Percentiles rank a stretch among this genome's conserved stretches.
phyloP scores from a whole-genome alignment of 64 coral and sea anemone genomes.

The Astreopora myriophthalma region DNA sequence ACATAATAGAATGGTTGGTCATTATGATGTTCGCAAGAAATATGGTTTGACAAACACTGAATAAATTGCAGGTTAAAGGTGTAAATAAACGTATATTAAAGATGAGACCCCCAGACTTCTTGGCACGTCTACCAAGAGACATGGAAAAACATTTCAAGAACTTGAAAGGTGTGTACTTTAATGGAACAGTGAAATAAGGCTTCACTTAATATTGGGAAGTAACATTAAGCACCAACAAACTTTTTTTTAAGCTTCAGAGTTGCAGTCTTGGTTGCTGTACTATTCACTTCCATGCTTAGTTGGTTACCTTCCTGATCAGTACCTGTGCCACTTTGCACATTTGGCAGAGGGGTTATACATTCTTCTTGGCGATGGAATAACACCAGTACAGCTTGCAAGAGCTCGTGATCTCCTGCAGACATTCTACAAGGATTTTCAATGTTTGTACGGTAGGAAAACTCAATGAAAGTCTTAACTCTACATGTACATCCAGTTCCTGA shows the following conservation, averaged over 20 bases:
- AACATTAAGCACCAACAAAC: background rate
- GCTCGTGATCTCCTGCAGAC: background rate
- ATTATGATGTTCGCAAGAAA: too few species aligned
- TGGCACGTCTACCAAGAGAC: slow-evolving; percentile 59
- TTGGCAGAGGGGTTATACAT: slow-evolving; percentile 32
- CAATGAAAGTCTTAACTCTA: slow-evolving; percentile 19
- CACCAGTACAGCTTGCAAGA: background rate
- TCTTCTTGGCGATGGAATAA: slow-evolving; percentile 28
- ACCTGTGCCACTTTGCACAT: slow-evolving; percentile 27
- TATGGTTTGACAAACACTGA: background rate
- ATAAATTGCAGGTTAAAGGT: slow-evolving; percentile 24
- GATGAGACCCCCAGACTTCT: slow-evolving; percentile 71
- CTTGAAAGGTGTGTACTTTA: slow-evolving; percentile 62
- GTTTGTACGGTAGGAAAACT: slow-evolving; percentile 10
- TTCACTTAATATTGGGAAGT: background rate
- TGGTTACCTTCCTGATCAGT: slow-evolving; percentile 48
- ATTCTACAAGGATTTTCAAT: slow-evolving; percentile 29
- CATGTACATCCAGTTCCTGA: too few species aligned
- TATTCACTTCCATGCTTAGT: slow-evolving; percentile 46
- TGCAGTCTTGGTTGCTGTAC: slow-evolving; percentile 62
- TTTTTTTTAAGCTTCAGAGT: slow-evolving; percentile 62
- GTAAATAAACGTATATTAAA: slow-evolving; percentile 40
- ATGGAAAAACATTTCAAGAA: slow-evolving; percentile 67
- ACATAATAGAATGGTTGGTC: too few species aligned
- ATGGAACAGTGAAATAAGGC: too few species aligned